A percentile compares a stretch with the other conserved stretches of the same genome.
phyloP scores from a whole-genome alignment of 2,888 invertebrate genomes.

The Tenthredo mesomela region DNA sequence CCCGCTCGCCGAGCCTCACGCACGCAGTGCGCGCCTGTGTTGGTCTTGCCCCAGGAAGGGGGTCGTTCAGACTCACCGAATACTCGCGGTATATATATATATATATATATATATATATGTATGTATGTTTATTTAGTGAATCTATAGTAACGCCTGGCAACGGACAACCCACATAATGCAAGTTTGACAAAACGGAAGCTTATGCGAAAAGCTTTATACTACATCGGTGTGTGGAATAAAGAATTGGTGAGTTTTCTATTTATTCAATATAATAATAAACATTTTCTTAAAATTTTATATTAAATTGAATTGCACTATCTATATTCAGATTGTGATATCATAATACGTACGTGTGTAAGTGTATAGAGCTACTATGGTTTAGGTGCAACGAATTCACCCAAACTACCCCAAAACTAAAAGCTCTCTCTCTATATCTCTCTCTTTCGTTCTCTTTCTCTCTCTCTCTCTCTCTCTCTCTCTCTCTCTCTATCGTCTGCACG shows the following conservation, averaged over 20 bases:
- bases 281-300: too few species aligned
- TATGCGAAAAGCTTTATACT: not conserved
- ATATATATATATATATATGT: too few species aligned
- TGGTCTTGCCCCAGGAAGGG: too few species aligned
- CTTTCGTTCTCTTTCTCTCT: not conserved
- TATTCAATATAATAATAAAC: not conserved
- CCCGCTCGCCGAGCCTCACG: too few species aligned
- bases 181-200: constrained; percentile 21
- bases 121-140: not conserved
- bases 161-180: constrained; percentile 21
- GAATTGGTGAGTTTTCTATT: constrained; percentile 1
- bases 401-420: not conserved
- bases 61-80: too few species aligned
- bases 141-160: constrained; percentile 11
- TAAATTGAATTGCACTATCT: not conserved
- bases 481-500: not conserved
- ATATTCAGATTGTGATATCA: not conserved
- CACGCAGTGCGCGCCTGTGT: too few species aligned
- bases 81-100: too few species aligned
- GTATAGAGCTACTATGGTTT: too few species aligned
- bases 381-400: not conserved
- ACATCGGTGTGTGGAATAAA: not conserved
- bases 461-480: not conserved
- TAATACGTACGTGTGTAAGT: not conserved
- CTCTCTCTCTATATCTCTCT: not conserved